Evolutionary conservation across 1,140 invertebrate species (phyloP).

Genomic region (Lordiphosa mommai): DNA sequence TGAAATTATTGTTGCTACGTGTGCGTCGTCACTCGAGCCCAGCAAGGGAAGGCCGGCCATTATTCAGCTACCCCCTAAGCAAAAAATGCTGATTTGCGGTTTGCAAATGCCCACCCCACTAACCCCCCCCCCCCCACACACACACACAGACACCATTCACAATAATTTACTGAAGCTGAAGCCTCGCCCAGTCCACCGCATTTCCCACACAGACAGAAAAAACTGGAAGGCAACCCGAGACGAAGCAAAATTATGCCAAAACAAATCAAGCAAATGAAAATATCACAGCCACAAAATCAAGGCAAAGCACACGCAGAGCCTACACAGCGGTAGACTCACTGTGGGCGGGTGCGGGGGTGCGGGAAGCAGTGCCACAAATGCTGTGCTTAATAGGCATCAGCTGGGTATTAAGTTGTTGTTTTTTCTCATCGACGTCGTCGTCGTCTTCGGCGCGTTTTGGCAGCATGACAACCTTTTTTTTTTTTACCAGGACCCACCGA

Average conservation of each 20-base stretch:
- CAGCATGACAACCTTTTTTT: slow-evolving; percentile 71
- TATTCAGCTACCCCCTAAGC: slow-evolving; percentile 32
- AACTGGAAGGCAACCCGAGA: slow-evolving; percentile 19
- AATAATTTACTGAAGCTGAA: slow-evolving; percentile 42
- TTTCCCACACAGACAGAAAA: background rate
- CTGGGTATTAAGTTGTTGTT: slow-evolving; percentile 77
- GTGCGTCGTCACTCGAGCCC: slow-evolving; percentile 64
- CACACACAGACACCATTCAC: slow-evolving; percentile 15
- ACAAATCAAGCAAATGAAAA: slow-evolving; percentile 78
- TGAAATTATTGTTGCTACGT: slow-evolving; percentile 77
- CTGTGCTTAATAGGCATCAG: slow-evolving; percentile 78
- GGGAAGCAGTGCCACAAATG: slow-evolving; percentile 62
- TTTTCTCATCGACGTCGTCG: slow-evolving; percentile 33
- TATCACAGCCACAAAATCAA: slow-evolving; percentile 73
- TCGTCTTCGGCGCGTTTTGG: slow-evolving; percentile 47
- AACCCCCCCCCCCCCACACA: background rate
- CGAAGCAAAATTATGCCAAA: slow-evolving; percentile 66
- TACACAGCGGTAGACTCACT: slow-evolving; percentile 18
- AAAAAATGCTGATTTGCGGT: slow-evolving; percentile 66
- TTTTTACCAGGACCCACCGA: slow-evolving; percentile 11
- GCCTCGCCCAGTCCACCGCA: background rate
- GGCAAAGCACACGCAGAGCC: slow-evolving; percentile 47
- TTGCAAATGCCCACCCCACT: slow-evolving; percentile 35
- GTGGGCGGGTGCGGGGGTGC: background rate
- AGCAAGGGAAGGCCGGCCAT: slow-evolving; percentile 40